Evolutionary conservation across 2,113 vertebrate species (phyloP).

Genomic region (Tympanuchus pallidicinctus): DNA sequence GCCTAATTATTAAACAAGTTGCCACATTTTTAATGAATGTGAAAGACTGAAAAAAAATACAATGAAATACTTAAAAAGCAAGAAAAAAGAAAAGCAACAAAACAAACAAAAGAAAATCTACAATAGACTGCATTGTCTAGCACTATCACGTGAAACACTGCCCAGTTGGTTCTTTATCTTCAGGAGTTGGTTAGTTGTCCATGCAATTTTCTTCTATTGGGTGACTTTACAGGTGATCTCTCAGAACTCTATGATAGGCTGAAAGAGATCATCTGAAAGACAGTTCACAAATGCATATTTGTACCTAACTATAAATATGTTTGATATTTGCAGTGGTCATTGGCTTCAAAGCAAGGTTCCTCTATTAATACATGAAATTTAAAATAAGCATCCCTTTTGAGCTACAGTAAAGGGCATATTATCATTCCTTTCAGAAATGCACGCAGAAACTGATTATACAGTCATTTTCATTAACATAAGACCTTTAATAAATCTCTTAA

Average conservation of each 20-base stretch:
- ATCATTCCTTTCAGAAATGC: conserved; percentile 43
- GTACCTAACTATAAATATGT: neutral
- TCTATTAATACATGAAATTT: conserved; percentile 9
- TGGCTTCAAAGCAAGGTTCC: conserved; percentile 1
- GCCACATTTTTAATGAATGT: neutral
- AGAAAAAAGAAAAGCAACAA: no score
- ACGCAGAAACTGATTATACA: neutral
- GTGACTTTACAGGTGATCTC: neutral
- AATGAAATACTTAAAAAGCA: neutral
- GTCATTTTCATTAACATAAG: conserved; percentile 50
- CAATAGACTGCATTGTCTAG: neutral
- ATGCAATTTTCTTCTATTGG: neutral
- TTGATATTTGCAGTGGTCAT: conserved; percentile 23
- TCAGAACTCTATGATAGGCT: neutral
- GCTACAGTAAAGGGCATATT: conserved; percentile 41
- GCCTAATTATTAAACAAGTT: neutral
- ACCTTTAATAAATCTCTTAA: conserved; percentile 50
- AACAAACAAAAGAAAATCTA: neutral
- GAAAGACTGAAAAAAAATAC: neutral
- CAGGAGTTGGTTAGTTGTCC: neutral
- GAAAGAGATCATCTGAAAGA: neutral
- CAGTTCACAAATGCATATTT: neutral
- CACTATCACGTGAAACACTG: neutral
- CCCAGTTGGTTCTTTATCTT: neutral
- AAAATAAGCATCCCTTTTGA: conserved; percentile 29